Evolutionary conservation across 2,888 invertebrate genomes (phyloP).

Genomic region (Drosophila anomalata): DNA sequence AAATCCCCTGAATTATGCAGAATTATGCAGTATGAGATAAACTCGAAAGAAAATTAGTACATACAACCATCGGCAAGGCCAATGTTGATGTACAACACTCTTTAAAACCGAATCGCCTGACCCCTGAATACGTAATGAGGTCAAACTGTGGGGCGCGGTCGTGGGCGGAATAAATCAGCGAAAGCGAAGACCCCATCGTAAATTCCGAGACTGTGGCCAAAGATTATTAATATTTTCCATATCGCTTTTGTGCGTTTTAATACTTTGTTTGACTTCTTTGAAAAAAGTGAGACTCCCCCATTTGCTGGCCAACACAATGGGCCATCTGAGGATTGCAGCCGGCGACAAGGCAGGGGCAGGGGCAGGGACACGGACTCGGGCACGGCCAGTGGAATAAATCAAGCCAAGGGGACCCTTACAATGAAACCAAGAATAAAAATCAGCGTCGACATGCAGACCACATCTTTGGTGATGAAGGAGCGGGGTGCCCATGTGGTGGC

Average conservation of each 20-base stretch:
- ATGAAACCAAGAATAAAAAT: slow-evolving; percentile 52
- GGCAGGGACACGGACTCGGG: neutral
- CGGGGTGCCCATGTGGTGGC: slow-evolving; percentile 1
- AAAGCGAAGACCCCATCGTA: slow-evolving; percentile 51
- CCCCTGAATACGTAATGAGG: slow-evolving; percentile 50
- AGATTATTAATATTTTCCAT: slow-evolving; percentile 76
- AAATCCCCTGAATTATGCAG: slow-evolving; percentile 21
- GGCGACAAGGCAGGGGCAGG: slow-evolving; percentile 32
- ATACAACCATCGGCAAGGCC: neutral
- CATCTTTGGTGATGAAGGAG: slow-evolving; percentile 26
- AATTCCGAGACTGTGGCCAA: slow-evolving; percentile 49
- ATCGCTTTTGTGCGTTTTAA: slow-evolving; percentile 48
- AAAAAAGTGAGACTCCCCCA: slow-evolving; percentile 56
- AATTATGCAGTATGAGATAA: slow-evolving; percentile 14
- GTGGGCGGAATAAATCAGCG: slow-evolving; percentile 58
- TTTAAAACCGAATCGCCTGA: slow-evolving; percentile 37
- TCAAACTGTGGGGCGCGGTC: slow-evolving; percentile 16
- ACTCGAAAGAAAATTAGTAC: slow-evolving; percentile 26
- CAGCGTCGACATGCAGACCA: slow-evolving; percentile 57
- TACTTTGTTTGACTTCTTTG: slow-evolving; percentile 71
- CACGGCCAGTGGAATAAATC: slow-evolving; percentile 63
- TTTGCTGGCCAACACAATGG: slow-evolving; percentile 32
- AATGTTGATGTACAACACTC: slow-evolving; percentile 4
- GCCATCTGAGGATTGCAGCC: slow-evolving; percentile 36
- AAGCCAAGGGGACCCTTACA: slow-evolving; percentile 31